Base-by-base conservation (phyloP, 2,113 vertebrate genomes). In the Cinclus cinclus region DNA sequence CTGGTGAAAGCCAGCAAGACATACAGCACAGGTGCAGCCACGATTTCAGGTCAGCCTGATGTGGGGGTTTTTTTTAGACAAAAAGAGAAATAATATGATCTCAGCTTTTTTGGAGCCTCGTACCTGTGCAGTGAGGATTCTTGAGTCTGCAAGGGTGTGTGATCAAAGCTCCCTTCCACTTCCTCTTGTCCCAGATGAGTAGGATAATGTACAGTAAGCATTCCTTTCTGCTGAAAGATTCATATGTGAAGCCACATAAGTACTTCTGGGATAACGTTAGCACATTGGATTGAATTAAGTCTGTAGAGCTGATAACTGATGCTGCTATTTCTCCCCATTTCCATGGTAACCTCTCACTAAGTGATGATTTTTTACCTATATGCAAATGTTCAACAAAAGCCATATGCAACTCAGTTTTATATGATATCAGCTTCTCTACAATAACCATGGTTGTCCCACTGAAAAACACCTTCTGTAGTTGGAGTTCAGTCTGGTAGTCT, bases 61-160 rank as follows among this genome's bases (percentile, higher is more conserved):
- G 11, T 15, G 18, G 0, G 18, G 0, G 8, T 5, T 16, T 50
- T 58, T 42, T 42, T 67, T 15, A 28, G 5, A 11, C 24, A 53
- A 44, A 41, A 62, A 41, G 2, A 41, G 2, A 10, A 59, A 4
- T 4, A 62, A 71, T 4, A 41, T 49, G 7, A 76, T 8, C n/a
- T 68, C 28, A 67, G 23, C 16, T 33, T 44, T 68, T 2, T 50
- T 84, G 69, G 35, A 81, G 14, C 7, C 53, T 30, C 7, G 4
- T 49, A 44, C 44, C 25, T 71, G 18, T 33, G 12, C 31, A 63
- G 13, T 8, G 44, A 77, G 11, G 42, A 11, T 47, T 35, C 37
- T 76, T 2, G 1, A 30, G 42, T 30, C 21, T 18, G 17, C 31
- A 46, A 8, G 5, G 6, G 5, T 49, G 6, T 49, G 31, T 46